Percentiles rank a stretch among this genome's conserved stretches.
Conservation (phyloP, 2,888 invertebrate species). For the Troglohyphantes excavatus region DNA sequence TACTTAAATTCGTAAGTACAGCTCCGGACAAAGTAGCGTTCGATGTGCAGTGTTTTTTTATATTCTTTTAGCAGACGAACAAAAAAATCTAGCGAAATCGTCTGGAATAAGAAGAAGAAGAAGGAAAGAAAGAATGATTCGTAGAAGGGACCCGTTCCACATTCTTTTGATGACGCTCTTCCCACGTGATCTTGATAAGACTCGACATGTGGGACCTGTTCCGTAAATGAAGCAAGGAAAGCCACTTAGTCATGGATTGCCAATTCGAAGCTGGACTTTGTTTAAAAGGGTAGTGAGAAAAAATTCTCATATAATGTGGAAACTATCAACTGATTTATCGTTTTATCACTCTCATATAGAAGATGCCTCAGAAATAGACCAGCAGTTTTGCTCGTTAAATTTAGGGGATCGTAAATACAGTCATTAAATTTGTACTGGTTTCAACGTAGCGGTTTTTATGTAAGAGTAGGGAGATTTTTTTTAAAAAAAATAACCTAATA, state of each 20-base stretch:
- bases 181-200: conserved; percentile 15
- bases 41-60: conserved; percentile 39
- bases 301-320: neutral
- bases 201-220: conserved; percentile 48
- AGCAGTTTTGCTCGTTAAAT: neutral
- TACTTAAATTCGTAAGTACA: conserved; percentile 56
- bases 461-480: no score
- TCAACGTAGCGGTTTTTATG: no score
- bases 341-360: neutral
- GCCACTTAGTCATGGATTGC: conserved; percentile 67
- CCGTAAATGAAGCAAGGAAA: conserved; percentile 55
- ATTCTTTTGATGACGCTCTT: conserved; percentile 52
- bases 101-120: neutral
- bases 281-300: neutral
- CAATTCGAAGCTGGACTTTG: conserved; percentile 15
- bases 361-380: neutral
- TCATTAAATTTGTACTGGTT: no score
- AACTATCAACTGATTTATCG: neutral
- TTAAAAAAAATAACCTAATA: no score
- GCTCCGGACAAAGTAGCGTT: conserved; percentile 31
- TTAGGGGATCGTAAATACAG: no score
- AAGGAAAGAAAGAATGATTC: neutral
- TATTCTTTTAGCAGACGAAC: conserved; percentile 1
- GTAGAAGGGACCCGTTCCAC: neutral
- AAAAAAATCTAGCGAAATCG: conserved; percentile 11